Percentiles rank a stretch among this genome's conserved stretches.
Conservation (phyloP, 2,113 vertebrate genomes). For the Oceanodroma tethys region DNA sequence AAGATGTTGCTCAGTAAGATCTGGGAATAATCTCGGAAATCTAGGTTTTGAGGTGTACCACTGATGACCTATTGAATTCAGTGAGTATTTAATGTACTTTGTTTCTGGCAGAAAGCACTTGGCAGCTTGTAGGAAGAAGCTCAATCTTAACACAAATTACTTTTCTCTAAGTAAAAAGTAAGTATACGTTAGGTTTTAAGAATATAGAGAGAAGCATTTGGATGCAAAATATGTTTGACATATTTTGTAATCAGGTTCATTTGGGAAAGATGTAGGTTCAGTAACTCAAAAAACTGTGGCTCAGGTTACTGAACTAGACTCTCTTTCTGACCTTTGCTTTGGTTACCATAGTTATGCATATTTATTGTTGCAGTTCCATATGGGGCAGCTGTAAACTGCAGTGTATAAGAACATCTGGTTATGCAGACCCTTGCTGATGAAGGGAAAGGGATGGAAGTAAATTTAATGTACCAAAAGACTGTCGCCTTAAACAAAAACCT, state of each 20-base stretch:
- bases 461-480: not conserved
- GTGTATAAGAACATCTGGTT: constrained; percentile 12
- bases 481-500: not conserved
- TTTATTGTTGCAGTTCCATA: constrained; percentile 27
- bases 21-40: not conserved
- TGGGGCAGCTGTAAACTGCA: constrained; percentile 5
- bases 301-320: not conserved
- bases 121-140: not conserved
- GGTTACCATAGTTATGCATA: constrained; percentile 31
- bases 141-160: not conserved
- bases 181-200: not conserved
- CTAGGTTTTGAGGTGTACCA: not conserved
- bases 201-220: not conserved
- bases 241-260: not conserved
- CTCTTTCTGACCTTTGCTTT: constrained; percentile 6
- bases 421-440: not conserved
- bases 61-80: not conserved
- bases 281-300: not conserved
- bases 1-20: not conserved
- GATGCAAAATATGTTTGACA: not conserved
- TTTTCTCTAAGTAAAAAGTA: not conserved
- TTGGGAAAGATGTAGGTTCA: not conserved
- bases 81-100: not conserved
- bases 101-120: not conserved
- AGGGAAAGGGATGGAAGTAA: not conserved